A percentile compares a stretch with the other conserved stretches of the same genome.
These are phyloP conservation scores for Thamnophis sirtalis DNA, from an alignment of 2,113 vertebrate genomes.

Conservation along the genomic window DNA sequence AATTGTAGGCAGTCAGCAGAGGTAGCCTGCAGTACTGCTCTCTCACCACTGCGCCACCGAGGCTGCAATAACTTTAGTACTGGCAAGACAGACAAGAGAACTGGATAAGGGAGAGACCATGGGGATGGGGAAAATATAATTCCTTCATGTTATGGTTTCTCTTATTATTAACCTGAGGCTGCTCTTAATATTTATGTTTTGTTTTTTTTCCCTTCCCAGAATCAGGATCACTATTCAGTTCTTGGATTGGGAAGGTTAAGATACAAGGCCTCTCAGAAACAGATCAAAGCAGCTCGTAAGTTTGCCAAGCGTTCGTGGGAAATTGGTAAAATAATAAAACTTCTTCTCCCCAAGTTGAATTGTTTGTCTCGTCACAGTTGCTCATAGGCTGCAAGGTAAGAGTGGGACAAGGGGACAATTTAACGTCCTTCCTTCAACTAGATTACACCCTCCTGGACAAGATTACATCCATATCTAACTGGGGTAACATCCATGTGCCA, in stretches of 20 bases:
- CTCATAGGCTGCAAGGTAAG: not conserved
- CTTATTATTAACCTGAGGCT: not conserved
- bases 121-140: not conserved
- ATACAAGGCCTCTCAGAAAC: conserved; percentile 94
- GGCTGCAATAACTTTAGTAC: not conserved
- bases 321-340: not conserved
- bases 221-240: conserved; percentile 97
- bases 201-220: conserved; percentile 72
- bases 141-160: not conserved
- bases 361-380: not conserved
- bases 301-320: conserved; percentile 46
- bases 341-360: not conserved
- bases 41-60: too few relatives aligned
- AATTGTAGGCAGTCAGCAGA: too few relatives aligned
- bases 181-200: conserved; percentile 11
- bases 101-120: not conserved
- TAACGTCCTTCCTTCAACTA: not conserved
- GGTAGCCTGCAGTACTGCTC: too few relatives aligned
- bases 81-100: not conserved
- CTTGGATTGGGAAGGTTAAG: conserved; percentile 86
- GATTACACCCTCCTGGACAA: not conserved
- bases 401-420: not conserved
- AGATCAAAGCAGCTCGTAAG: conserved; percentile 99
- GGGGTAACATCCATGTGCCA: too few relatives aligned
- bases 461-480: not conserved